A percentile compares a stretch with the other conserved stretches of the same genome.
These are phyloP conservation scores for Agonopterix subpropinquella DNA, from an alignment of 2,888 invertebrate genomes.

Conservation along the genomic window DNA sequence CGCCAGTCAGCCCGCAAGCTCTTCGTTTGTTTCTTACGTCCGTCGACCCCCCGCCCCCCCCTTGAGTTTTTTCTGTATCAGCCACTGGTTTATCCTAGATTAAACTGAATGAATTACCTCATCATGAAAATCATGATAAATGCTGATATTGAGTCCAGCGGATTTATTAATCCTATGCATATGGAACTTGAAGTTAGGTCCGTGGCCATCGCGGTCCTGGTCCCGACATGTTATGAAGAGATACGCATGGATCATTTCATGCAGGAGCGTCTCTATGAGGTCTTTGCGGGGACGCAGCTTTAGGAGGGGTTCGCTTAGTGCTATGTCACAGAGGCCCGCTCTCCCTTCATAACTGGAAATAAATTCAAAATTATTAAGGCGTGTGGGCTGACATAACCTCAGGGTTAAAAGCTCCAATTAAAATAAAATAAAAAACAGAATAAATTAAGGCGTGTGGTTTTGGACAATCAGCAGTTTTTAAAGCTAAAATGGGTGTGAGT, in stretches of 20 bases:
- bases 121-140: constrained; percentile 96
- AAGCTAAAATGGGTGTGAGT: too few species aligned
- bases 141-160: constrained; percentile 91
- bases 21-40: too few species aligned
- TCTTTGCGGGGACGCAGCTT: constrained; percentile 95
- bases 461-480: too few species aligned
- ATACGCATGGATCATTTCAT: constrained; percentile 99
- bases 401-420: too few species aligned
- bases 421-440: too few species aligned
- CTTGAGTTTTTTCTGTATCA: too few species aligned
- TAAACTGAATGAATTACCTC: constrained; percentile 78
- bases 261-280: constrained; percentile 96
- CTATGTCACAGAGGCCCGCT: constrained; percentile 86
- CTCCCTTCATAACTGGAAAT: constrained; percentile 80
- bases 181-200: constrained; percentile 93
- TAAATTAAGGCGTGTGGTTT: too few species aligned
- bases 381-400: neutral
- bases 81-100: too few species aligned
- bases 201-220: constrained; percentile 94
- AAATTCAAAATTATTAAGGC: neutral
- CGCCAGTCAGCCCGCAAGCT: too few species aligned
- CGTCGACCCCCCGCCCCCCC: too few species aligned
- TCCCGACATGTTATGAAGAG: constrained; percentile 90
- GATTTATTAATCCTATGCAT: constrained; percentile 94
- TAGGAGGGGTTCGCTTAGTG: constrained; percentile 92